Evolutionary conservation across 2,797 vertebrate species (phyloP), one percentile per base, ranked within the genome.

Genomic region (Fistularia commersonii): DNA sequence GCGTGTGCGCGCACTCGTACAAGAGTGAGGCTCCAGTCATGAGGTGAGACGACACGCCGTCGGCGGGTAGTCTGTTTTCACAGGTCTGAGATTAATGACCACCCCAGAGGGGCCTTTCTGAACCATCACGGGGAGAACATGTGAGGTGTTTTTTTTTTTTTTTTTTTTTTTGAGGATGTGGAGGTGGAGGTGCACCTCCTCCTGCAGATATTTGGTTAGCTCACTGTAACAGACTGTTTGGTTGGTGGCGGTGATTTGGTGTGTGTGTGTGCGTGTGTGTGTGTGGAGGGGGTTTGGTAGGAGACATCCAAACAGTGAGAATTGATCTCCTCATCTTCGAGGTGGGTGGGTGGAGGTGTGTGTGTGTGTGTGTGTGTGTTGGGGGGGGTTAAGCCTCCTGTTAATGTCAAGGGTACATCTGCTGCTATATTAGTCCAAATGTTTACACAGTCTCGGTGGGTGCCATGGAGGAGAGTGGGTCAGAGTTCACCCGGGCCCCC

Each of bases 361-460:
- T n/a, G n/a, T n/a, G n/a, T n/a, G n/a, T n/a, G n/a, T n/a, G n/a
- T n/a, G n/a, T n/a, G n/a, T n/a, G n/a, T n/a, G n/a, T n/a, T n/a
- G n/a, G n/a, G n/a, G n/a, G n/a, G n/a, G n/a, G n/a, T n/a, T 11
- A 43, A 44, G 48, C 45, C 45, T 49, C 57, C 38, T 61, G 52
- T 73, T 89, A 88, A 91, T 91, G 87, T 89, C 86, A 91, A 81
- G 83, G 86, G 86, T 88, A 86, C 81, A 83, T 76, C 46, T 79
- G 75, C 81, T 80, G 84, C 88, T 90, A 90, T 89, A 91, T 91
- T 88, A 77, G 86, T 89, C 85, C 59, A 76, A 82, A 79, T 87
- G 86, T 90, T 89, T 89, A 88, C 82, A 77, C 79, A 73, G 72
- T 86, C 76, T 89, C 72, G 65, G 74, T 80, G 63, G 79, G 78